phyloP scores from a whole-genome alignment of 2,113 vertebrate species.

The Salminus brasiliensis region DNA sequence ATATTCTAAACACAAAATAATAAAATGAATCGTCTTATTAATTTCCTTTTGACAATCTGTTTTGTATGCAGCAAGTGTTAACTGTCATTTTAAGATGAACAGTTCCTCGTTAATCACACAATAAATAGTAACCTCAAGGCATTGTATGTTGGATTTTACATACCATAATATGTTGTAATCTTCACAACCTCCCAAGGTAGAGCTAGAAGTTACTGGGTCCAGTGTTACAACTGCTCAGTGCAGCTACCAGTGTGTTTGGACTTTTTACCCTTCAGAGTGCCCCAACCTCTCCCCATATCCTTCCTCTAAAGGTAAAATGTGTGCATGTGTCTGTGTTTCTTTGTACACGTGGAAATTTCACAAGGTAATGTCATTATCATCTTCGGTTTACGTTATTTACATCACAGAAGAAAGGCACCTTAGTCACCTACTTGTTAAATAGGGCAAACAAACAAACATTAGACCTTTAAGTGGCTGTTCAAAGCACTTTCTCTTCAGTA shows the following conservation, averaged over 20 bases:
- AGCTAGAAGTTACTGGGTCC: background rate
- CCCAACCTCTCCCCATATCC: background rate
- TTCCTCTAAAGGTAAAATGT: constrained; percentile 8
- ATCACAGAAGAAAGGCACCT: constrained; percentile 47
- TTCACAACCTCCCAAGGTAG: background rate
- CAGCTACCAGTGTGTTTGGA: background rate
- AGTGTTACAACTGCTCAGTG: background rate
- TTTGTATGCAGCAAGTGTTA: background rate
- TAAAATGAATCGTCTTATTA: too few relatives aligned
- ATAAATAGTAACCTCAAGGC: background rate
- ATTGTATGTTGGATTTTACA: constrained; percentile 9
- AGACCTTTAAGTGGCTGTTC: background rate
- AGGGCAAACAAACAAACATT: constrained; percentile 37
- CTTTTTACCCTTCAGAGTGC: constrained; percentile 18
- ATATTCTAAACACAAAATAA: too few relatives aligned
- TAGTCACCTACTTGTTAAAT: constrained; percentile 20
- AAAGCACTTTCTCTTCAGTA: background rate
- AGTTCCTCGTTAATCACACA: background rate
- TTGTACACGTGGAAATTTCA: constrained; percentile 36
- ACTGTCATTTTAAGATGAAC: too few relatives aligned
- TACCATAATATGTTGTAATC: constrained; percentile 18
- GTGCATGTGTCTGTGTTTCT: constrained; percentile 13
- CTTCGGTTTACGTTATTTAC: constrained; percentile 44
- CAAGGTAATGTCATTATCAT: constrained; percentile 36
- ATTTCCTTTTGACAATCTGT: background rate